phyloP scores from a whole-genome alignment of 2,113 vertebrate species.

The Hyperopisus bebe region DNA sequence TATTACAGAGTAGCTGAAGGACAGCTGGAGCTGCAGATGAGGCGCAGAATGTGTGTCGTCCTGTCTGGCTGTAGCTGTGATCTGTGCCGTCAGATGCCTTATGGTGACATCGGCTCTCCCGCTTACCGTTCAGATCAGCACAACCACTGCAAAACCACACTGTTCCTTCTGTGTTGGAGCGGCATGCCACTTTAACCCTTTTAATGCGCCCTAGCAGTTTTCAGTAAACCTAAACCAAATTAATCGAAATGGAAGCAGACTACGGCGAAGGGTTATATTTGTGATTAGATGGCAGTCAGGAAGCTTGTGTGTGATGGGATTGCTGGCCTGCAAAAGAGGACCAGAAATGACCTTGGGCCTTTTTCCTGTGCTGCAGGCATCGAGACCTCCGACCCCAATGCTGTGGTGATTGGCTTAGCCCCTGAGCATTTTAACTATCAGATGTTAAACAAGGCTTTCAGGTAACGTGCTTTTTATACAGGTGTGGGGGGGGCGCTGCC shows the following conservation, averaged over 20 bases:
- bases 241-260: background rate
- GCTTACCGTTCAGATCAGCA: background rate
- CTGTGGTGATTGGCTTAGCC: conserved; percentile 86
- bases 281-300: background rate
- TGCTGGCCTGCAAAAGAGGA: background rate
- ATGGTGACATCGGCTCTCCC: background rate
- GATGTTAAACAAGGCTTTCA: conserved; percentile 83
- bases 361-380: conserved; percentile 62
- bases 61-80: background rate
- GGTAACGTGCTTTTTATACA: conserved; percentile 50
- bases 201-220: background rate
- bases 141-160: background rate
- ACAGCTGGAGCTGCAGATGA: background rate
- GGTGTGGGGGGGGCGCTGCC: too few relatives aligned
- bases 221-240: background rate
- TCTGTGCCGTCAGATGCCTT: background rate
- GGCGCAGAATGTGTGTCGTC: background rate
- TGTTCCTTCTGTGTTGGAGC: background rate
- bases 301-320: background rate
- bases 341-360: background rate
- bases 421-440: conserved; percentile 88
- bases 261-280: background rate
- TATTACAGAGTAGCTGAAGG: background rate
- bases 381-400: conserved; percentile 75
- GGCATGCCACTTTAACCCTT: background rate